Conservation (phyloP, 2,797 vertebrate species). For the Atherinosoma microstoma region DNA sequence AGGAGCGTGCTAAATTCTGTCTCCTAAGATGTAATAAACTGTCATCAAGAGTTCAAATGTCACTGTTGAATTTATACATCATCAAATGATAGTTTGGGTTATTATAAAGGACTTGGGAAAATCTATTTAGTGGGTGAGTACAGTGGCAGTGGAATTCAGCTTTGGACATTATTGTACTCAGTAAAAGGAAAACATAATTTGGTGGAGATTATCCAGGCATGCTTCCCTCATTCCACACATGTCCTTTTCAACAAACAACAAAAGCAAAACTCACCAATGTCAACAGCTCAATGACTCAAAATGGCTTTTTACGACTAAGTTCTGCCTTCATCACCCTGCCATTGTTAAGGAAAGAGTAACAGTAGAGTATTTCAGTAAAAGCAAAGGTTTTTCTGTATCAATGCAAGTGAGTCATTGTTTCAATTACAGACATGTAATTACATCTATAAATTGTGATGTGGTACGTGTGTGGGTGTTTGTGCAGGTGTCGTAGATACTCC, state of each 20-base stretch:
- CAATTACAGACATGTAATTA: conserved; percentile 75
- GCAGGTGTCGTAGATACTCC: conserved; percentile 29
- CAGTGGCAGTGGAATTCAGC: conserved; percentile 56
- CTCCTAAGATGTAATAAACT: conserved; percentile 48
- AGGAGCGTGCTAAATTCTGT: background rate
- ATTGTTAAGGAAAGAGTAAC: conserved; percentile 41
- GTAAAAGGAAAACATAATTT: conserved; percentile 50
- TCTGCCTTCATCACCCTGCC: conserved; percentile 38
- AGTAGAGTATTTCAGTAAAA: conserved; percentile 33
- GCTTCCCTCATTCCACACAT: conserved; percentile 54
- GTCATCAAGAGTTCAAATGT: conserved; percentile 56
- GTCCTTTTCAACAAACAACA: conserved; percentile 41
- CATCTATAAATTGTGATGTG: conserved; percentile 67
- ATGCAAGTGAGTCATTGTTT: conserved; percentile 70
- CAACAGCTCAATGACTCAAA: conserved; percentile 43
- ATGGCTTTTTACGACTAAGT: conserved; percentile 48
- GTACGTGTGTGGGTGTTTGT: conserved; percentile 30
- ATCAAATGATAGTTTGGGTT: conserved; percentile 55
- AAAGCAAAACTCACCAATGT: conserved; percentile 47
- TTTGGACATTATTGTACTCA: conserved; percentile 44
- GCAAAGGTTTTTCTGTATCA: conserved; percentile 46
- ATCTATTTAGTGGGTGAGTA: conserved; percentile 43
- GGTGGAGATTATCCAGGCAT: conserved; percentile 45
- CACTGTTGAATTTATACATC: conserved; percentile 59
- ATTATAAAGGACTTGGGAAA: conserved; percentile 51